Conservation (phyloP, 2,888 invertebrate species). For the Dicycla oo region DNA sequence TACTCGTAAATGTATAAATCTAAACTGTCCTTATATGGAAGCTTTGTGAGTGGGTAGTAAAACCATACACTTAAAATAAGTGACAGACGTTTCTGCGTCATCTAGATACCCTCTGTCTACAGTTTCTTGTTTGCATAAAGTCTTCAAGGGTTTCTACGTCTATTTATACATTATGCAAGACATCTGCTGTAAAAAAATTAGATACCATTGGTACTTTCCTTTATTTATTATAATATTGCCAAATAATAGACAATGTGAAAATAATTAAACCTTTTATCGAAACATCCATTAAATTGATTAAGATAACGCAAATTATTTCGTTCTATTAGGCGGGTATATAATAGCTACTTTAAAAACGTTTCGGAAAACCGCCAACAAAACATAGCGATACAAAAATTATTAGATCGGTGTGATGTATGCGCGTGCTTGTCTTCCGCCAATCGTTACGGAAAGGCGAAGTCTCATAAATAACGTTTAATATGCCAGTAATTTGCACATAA, state of each 20-base stretch:
- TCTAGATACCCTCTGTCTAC: no score
- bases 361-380: background rate
- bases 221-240: background rate
- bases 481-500: conserved; percentile 57
- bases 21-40: conserved; percentile 36
- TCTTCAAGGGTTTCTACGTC: background rate
- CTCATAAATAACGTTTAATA: conserved; percentile 59
- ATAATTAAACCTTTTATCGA: background rate
- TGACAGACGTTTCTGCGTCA: conserved; percentile 4
- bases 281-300: conserved; percentile 8
- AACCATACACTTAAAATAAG: conserved; percentile 35
- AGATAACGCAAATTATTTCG: conserved; percentile 20
- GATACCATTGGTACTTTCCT: background rate
- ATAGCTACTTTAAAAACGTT: background rate
- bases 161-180: background rate
- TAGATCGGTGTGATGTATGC: conserved; percentile 42
- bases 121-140: background rate
- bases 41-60: conserved; percentile 35
- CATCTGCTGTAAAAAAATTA: no score
- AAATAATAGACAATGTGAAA: background rate
- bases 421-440: conserved; percentile 65
- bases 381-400: conserved; percentile 2
- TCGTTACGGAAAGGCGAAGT: conserved; percentile 64
- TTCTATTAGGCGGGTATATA: background rate
- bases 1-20: conserved; percentile 39